Evolutionary conservation across 2,113 vertebrate genomes (phyloP).

Genomic region (Limnothrissa miodon): DNA sequence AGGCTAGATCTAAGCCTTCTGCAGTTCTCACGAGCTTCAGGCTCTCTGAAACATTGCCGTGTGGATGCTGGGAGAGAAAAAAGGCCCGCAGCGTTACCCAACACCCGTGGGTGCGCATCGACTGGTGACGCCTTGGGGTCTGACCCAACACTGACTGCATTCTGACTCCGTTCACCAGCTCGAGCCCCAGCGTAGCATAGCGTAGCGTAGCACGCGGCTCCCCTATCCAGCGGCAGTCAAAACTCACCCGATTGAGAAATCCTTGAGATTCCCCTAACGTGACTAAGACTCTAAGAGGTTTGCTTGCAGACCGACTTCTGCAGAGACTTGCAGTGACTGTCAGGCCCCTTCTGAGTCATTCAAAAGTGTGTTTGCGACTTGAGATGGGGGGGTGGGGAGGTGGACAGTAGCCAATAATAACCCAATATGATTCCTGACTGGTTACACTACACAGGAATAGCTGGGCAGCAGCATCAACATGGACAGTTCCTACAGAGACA

Average conservation of each 20-base stretch:
- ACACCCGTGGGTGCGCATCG: background rate
- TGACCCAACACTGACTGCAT: no score
- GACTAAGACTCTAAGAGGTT: background rate
- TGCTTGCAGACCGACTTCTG: background rate
- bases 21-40: background rate
- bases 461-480: background rate
- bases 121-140: background rate
- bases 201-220: background rate
- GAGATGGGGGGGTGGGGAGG: no score
- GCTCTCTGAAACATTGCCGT: background rate
- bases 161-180: background rate
- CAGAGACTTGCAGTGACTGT: background rate
- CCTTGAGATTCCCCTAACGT: background rate
- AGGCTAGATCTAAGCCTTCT: background rate
- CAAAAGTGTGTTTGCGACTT: background rate
- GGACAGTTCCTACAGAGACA: background rate
- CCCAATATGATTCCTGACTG: background rate
- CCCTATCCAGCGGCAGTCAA: background rate
- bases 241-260: conserved; percentile 9
- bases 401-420: background rate
- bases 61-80: background rate
- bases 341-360: background rate
- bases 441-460: background rate
- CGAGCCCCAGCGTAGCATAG: background rate
- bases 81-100: background rate